Percentiles rank a stretch among this genome's conserved stretches.
Evolutionary conservation across 2,797 vertebrate genomes (phyloP).

Genomic region (Semotilus atromaculatus): DNA sequence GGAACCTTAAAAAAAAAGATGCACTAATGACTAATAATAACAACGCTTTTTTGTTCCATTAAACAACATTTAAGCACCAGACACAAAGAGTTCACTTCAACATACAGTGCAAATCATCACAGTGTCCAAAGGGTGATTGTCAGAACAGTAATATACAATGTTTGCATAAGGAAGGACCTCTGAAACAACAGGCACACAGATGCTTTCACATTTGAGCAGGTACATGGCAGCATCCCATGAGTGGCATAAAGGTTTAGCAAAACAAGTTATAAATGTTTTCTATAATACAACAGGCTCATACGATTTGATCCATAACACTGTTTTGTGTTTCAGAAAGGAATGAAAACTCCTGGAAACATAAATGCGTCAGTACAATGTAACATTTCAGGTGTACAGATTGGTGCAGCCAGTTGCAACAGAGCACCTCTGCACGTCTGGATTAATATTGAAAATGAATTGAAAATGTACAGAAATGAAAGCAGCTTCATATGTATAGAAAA

Average conservation of each 20-base stretch:
- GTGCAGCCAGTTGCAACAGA: not conserved
- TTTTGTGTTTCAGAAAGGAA: conserved; percentile 41
- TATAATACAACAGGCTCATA: conserved; percentile 44
- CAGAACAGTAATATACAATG: conserved; percentile 64
- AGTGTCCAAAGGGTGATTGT: conserved; percentile 74
- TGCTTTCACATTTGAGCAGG: conserved; percentile 34
- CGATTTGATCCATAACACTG: conserved; percentile 55
- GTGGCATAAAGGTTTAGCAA: conserved; percentile 45
- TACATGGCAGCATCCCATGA: not conserved
- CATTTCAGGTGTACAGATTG: not conserved
- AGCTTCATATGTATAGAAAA: conserved; percentile 17
- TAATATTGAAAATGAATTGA: not conserved
- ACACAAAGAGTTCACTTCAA: conserved; percentile 45
- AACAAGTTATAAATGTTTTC: conserved; percentile 39
- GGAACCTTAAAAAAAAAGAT: conserved; percentile 63
- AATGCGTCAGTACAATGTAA: conserved; percentile 16
- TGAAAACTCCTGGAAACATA: conserved; percentile 19
- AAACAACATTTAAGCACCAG: conserved; percentile 30
- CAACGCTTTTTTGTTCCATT: conserved; percentile 28
- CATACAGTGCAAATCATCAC: conserved; percentile 76
- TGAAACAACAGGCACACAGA: conserved; percentile 31
- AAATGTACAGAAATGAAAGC: conserved; percentile 21
- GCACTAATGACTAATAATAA: conserved; percentile 29
- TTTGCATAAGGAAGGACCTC: conserved; percentile 38
- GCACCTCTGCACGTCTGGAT: conserved; percentile 9